Base-by-base conservation (phyloP, 2,797 vertebrate species). In the Rhynchonycteris naso region DNA sequence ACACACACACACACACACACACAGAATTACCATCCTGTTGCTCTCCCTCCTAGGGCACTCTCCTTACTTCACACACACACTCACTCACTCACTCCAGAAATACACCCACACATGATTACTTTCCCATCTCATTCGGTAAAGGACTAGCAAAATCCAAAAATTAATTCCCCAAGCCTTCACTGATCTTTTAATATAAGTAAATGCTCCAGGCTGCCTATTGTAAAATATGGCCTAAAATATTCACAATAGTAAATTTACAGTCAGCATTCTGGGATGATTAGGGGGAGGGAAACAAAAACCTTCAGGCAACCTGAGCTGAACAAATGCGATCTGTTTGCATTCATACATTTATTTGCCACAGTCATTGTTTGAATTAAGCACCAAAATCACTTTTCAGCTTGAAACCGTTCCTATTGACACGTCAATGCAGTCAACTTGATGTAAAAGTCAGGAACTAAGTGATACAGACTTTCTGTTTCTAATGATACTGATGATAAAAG, bases 161-260 rank as follows among this genome's bases (percentile, higher is more conserved):
- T 35, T 81, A 97, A 93, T 97, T 97, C 95, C 84, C 95, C 90
- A 96, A 97, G 89, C 78, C 33, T 95, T 93, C 5, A 58, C 91
- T 97, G 97, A 98, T 97, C 85, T 88, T 88, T 90, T 94, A 97
- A 93, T 59, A 69, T 84, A 98, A 98, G 91, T 92, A 97, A 98
- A 91, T 74, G n/a, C 90, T 95, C 95, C 50, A 19, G 93, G 75
- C 56, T 96, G 61, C 93, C 94, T 90, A 35, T 88, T 91, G 90
- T 91, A 97, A 98, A 97, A 96, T 96, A 80, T 54, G 82, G 58
- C 75, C 87, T 97, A 86, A 97, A 97, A 96, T 93, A 98, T 47
- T 84, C 85, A 80, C 88, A 65, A 90, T 97, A 97, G 97, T 96
- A 97, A 95, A 97, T 97, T 95, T 81, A 88, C 54, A 88, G 88